Evolutionary conservation across 2,888 invertebrate species (phyloP), one percentile per base, ranked within the genome.

Genomic region (Nomada flava): DNA sequence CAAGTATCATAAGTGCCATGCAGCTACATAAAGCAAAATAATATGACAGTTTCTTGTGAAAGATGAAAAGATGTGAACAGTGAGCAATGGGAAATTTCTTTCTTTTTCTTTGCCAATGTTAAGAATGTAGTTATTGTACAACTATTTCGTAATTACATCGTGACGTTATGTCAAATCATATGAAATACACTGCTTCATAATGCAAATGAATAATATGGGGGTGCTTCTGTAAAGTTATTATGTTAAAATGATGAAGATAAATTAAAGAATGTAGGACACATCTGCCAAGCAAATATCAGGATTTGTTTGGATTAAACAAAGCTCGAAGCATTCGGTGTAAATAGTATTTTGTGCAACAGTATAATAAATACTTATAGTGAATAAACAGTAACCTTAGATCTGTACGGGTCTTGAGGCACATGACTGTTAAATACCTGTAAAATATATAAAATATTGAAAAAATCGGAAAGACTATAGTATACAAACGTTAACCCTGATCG

Each of bases 401-500:
- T 96, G 96, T 97, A 98, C 94, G 97, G 96, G 95, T 98, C 98
- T 96, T 96, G 97, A 95, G 97, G 96, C 96, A 97, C 97, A 96
- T 98, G 98, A 96, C 97, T 98, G 96, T 98, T 98, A 96, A 97
- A 98, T 94, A 98, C 97, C 98, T 98, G 96, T 94, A 97, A 96
- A 95, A 91, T 86, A 91, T 85, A 80, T 86, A 91, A 91, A 87
- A 89, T 82, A 82, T 83, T 86, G 76, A 85, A 88, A 36, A 78
- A 82, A 67, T 83, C 47, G 57, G 76, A 77, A 76, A 69, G 63
- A 84, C 47, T 64, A n/a, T 70, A 42, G 52, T 64, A 62, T 36
- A 57, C 23, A 20, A 71, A 75, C 50, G 62, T 69, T 64, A 67
- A 68, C 82, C 72, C 79, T 75, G 53, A 82, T 75, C 20, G 20